Percentiles rank a stretch among this genome's conserved stretches.
These are phyloP conservation scores for Hydriomena furcata DNA, from an alignment of 2,888 invertebrate species.

Conservation along the genomic window DNA sequence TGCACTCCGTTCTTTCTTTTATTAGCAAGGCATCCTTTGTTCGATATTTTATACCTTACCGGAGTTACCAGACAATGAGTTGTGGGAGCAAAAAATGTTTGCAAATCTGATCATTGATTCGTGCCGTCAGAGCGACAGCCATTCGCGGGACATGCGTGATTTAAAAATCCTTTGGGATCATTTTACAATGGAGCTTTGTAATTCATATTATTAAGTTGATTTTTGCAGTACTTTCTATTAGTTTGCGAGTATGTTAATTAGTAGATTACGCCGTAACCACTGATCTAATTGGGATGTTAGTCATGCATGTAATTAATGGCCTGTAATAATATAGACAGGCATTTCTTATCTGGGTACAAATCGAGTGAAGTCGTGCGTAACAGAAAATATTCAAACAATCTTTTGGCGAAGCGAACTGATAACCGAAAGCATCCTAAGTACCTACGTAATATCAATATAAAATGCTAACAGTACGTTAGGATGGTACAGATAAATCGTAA, in stretches of 20 bases:
- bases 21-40: conserved; percentile 20
- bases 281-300: no score
- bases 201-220: neutral
- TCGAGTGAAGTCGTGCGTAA: no score
- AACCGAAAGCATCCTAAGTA: no score
- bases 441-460: neutral
- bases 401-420: no score
- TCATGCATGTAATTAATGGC: no score
- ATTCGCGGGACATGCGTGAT: conserved; percentile 11
- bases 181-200: neutral
- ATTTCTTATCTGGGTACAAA: no score
- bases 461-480: neutral
- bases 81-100: conserved; percentile 23
- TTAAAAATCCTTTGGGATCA: conserved; percentile 5
- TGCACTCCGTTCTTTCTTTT: conserved; percentile 17
- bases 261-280: no score
- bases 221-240: neutral
- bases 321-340: no score
- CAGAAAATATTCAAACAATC: no score
- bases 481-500: conserved; percentile 3
- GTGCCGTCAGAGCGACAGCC: conserved; percentile 11
- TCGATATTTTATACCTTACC: conserved; percentile 19
- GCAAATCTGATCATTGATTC: conserved; percentile 27
- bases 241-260: no score
- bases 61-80: conserved; percentile 17